Conservation (phyloP, 2,888 invertebrate species). For the Ceriagrion tenellum region DNA sequence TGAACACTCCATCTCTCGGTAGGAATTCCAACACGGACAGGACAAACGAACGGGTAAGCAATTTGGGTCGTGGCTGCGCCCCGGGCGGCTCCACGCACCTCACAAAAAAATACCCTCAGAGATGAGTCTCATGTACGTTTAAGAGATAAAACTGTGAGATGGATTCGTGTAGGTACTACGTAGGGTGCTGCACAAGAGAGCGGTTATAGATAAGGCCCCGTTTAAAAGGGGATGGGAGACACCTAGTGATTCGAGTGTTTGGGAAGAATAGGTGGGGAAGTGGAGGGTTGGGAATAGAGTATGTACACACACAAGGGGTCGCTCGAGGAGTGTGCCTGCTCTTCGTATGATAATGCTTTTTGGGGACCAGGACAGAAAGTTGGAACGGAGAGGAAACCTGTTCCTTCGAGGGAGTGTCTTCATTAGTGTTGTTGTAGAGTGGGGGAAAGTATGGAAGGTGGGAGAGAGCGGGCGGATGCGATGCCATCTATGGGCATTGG, state of each 20-base stretch:
- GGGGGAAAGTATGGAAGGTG: background rate
- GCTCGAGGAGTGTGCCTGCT: background rate
- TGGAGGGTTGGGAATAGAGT: background rate
- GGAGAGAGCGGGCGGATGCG: background rate
- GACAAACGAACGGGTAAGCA: background rate
- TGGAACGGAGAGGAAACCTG: conserved; percentile 44
- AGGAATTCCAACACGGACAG: background rate
- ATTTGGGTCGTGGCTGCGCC: background rate
- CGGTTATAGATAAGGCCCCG: background rate
- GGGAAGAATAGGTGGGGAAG: background rate
- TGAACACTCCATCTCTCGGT: background rate
- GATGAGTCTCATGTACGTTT: background rate
- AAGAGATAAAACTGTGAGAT: background rate
- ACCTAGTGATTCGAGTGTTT: too few relatives aligned
- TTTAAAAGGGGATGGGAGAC: background rate
- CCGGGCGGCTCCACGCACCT: background rate
- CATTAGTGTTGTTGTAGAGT: conserved; percentile 10
- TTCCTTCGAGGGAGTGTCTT: conserved; percentile 40
- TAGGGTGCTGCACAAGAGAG: background rate
- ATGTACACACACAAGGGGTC: background rate
- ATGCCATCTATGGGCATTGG: conserved; percentile 35
- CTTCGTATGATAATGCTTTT: background rate
- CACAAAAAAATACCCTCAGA: background rate
- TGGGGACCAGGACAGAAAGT: background rate
- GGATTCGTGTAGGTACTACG: background rate